Evolutionary conservation across 2,113 vertebrate species (phyloP).

Genomic region (Nipponia nippon): DNA sequence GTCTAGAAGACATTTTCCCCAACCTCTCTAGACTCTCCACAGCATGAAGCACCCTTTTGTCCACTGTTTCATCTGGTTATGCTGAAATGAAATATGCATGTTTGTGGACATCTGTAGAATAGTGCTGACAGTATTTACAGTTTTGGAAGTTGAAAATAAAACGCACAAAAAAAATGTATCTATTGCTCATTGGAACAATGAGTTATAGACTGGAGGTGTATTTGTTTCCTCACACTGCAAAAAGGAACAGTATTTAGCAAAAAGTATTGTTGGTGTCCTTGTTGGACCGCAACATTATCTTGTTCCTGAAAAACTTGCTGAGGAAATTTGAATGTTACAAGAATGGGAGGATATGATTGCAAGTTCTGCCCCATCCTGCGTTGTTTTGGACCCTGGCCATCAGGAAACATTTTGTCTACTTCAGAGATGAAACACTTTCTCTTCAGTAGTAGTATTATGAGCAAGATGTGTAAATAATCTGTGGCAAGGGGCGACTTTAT

Average conservation of each 20-base stretch:
- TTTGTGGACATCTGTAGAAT: neutral
- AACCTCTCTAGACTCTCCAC: neutral
- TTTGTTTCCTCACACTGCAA: neutral
- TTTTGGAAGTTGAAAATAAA: neutral
- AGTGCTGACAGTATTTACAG: neutral
- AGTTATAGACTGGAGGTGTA: neutral
- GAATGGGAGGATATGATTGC: conserved; percentile 23
- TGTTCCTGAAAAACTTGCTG: conserved; percentile 21
- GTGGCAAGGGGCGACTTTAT: neutral
- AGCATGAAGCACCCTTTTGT: neutral
- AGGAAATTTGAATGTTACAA: neutral
- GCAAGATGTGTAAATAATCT: conserved; percentile 1
- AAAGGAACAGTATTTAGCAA: neutral
- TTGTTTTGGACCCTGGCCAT: conserved; percentile 6
- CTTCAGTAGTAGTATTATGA: neutral
- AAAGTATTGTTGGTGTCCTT: neutral
- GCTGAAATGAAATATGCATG: neutral
- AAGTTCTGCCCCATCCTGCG: conserved; percentile 1
- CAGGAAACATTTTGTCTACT: conserved; percentile 14
- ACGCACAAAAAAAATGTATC: neutral
- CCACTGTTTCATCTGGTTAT: neutral
- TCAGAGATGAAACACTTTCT: conserved; percentile 24
- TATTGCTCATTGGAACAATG: neutral
- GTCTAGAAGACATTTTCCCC: neutral
- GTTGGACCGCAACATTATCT: neutral